Evolutionary conservation across 2,113 vertebrate species (phyloP).

Genomic region (Xiphias gladius): DNA sequence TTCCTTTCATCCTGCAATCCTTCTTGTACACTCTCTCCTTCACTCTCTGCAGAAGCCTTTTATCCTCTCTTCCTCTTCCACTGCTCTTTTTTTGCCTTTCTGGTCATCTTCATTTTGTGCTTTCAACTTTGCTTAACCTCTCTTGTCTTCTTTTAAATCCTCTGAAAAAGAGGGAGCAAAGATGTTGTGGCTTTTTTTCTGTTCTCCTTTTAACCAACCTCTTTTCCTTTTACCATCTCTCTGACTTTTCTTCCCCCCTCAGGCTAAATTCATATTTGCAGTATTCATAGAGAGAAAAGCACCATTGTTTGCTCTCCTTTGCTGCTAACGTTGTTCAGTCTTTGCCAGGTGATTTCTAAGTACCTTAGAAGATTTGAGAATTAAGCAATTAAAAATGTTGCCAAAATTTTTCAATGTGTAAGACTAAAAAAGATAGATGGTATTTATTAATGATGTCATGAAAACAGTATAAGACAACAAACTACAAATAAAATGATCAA

Average conservation of each 20-base stretch:
- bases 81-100: not conserved
- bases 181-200: not conserved
- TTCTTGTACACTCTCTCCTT: constrained; percentile 15
- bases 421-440: not conserved
- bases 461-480: not conserved
- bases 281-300: constrained; percentile 17
- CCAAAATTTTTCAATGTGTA: not conserved
- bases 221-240: not conserved
- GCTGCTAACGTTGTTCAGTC: not conserved
- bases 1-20: constrained; percentile 19
- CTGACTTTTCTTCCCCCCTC: not conserved
- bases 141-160: constrained; percentile 12
- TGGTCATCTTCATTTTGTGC: constrained; percentile 12
- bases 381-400: not conserved
- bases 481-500: not conserved
- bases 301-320: not conserved
- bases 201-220: constrained; percentile 1
- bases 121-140: constrained; percentile 14
- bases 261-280: constrained; percentile 29
- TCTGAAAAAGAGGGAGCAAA: constrained; percentile 5
- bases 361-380: not conserved
- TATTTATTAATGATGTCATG: not conserved
- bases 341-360: not conserved
- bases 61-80: constrained; percentile 14
- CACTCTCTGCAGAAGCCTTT: constrained; percentile 22